phyloP scores from a whole-genome alignment of 2,888 invertebrate genomes.

The Drosophila histrio region DNA sequence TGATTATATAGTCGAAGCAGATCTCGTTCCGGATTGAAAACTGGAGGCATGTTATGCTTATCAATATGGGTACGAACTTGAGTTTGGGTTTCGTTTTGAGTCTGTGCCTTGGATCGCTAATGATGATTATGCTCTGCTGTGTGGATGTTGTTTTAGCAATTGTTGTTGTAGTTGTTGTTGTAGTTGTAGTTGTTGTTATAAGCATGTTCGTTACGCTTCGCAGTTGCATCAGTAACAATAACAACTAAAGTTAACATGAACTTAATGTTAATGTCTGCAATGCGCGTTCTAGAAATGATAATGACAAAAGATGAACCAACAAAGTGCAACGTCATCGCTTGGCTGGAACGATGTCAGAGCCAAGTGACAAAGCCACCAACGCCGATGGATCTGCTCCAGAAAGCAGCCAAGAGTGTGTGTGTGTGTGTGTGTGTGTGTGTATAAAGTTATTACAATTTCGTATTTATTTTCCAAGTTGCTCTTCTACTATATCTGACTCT shows the following conservation, averaged over 20 bases:
- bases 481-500: not conserved
- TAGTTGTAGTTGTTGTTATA: constrained; percentile 51
- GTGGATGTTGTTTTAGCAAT: constrained; percentile 58
- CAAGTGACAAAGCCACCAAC: constrained; percentile 48
- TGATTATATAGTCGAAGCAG: constrained; percentile 57
- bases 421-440: not conserved
- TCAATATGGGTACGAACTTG: constrained; percentile 35
- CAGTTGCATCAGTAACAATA: constrained; percentile 68
- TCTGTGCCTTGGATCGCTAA: constrained; percentile 53
- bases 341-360: constrained; percentile 52
- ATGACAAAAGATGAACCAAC: constrained; percentile 57
- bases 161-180: constrained; percentile 31
- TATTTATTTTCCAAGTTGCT: constrained; percentile 41
- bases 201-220: constrained; percentile 79
- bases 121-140: constrained; percentile 63
- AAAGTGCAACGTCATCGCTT: constrained; percentile 68
- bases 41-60: constrained; percentile 37
- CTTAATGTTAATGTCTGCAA: constrained; percentile 69
- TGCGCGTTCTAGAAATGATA: constrained; percentile 75
- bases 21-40: constrained; percentile 28
- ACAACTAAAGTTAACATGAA: constrained; percentile 42
- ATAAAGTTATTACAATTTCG: constrained; percentile 72
- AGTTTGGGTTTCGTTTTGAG: constrained; percentile 7
- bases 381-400: constrained; percentile 62
- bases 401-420: constrained; percentile 38